Percentiles rank a stretch among this genome's conserved stretches.
Conservation (phyloP, 2,797 vertebrate genomes). For the Sebastes oblongus region DNA sequence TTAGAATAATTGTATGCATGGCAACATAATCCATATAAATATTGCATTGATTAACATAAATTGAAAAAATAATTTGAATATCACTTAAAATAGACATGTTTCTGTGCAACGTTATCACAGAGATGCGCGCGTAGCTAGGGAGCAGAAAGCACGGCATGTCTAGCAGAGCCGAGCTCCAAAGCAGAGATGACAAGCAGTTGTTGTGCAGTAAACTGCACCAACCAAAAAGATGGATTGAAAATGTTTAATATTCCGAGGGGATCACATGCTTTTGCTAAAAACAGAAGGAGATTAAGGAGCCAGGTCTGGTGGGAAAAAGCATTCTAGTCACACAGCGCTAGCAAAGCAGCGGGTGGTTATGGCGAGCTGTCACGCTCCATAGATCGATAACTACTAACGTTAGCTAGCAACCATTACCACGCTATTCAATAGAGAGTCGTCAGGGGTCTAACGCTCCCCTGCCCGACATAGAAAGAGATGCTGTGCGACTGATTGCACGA, state of each 20-base stretch:
- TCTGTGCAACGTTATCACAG: too few relatives aligned
- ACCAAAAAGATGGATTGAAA: neutral
- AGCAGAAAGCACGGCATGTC: neutral
- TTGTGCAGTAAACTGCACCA: neutral
- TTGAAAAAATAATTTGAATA: neutral
- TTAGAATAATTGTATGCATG: neutral
- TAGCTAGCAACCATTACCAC: neutral
- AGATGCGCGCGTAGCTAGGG: neutral
- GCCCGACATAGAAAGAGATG: neutral
- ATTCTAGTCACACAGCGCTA: neutral
- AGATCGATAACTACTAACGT: neutral
- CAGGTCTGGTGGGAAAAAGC: neutral
- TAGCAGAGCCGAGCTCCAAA: neutral
- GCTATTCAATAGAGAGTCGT: neutral
- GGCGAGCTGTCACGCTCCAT: too few relatives aligned
- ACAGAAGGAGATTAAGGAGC: neutral
- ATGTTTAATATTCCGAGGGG: neutral
- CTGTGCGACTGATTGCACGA: too few relatives aligned
- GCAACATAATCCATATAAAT: neutral
- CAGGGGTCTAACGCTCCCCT: neutral
- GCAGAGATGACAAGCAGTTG: neutral
- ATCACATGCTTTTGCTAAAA: neutral
- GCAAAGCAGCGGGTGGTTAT: neutral
- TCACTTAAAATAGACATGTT: neutral
- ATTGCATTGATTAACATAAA: neutral